Conservation (phyloP, 2,797 vertebrate species). For the Oreortyx pictus region DNA sequence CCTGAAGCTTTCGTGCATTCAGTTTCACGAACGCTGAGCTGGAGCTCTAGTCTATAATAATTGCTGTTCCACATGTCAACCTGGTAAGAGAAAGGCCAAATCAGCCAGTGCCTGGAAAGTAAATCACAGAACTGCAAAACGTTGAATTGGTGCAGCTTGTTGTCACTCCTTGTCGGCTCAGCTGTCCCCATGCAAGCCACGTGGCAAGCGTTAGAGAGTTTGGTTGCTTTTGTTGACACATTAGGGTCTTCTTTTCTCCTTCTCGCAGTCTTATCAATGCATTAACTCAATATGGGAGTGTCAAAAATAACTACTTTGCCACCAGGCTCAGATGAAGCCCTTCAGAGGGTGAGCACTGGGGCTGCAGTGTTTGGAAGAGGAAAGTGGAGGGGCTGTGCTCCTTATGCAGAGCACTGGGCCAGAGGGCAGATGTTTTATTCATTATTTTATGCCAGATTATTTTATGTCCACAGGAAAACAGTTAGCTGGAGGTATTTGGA, state of each 20-base stretch:
- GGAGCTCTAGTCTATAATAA: constrained; percentile 42
- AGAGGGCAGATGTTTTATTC: too few species aligned
- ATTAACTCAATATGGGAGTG: too few species aligned
- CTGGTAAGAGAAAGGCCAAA: constrained; percentile 31
- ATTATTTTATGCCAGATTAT: not conserved
- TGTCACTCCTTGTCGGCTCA: not conserved
- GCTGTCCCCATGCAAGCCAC: too few species aligned
- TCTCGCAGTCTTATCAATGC: too few species aligned
- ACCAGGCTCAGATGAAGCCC: too few species aligned
- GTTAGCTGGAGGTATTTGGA: not conserved
- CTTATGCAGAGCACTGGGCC: too few species aligned
- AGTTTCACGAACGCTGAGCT: constrained; percentile 71
- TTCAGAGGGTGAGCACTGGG: too few species aligned
- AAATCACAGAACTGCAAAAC: not conserved
- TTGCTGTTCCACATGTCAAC: constrained; percentile 36
- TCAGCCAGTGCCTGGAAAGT: not conserved
- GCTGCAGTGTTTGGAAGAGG: too few species aligned
- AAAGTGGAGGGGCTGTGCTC: not conserved
- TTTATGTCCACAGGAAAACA: not conserved
- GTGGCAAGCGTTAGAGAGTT: too few species aligned
- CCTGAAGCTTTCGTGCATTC: constrained; percentile 45
- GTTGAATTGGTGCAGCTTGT: not conserved
- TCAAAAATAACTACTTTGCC: too few species aligned
- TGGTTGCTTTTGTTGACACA: too few species aligned
- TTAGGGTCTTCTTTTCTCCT: too few species aligned